Percentiles rank a stretch among this genome's conserved stretches.
Conservation (phyloP, 2,797 vertebrate genomes). For the Protonibea diacanthus region DNA sequence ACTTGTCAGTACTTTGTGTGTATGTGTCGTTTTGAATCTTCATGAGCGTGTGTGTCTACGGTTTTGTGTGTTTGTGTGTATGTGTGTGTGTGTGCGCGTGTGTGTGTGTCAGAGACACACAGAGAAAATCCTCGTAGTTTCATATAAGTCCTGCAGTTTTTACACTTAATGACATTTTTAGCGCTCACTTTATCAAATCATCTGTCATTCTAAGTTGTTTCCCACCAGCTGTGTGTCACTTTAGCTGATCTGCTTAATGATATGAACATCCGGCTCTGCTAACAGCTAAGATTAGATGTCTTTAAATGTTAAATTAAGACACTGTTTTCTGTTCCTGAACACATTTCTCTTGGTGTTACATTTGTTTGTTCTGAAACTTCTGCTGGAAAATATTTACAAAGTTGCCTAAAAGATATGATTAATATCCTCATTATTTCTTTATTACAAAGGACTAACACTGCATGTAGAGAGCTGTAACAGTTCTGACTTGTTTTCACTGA, state of each 20-base stretch:
- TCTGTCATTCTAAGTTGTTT: conserved; percentile 36
- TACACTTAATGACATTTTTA: conserved; percentile 6
- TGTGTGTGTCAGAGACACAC: conserved; percentile 1
- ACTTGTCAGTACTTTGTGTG: conserved; percentile 34
- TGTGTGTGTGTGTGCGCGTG: conserved; percentile 3
- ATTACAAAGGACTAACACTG: conserved; percentile 1
- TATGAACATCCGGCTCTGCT: conserved; percentile 31
- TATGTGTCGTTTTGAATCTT: conserved; percentile 13
- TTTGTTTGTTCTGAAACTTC: not conserved
- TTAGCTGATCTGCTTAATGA: conserved; percentile 38
- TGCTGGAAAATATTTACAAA: not conserved
- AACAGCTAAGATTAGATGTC: conserved; percentile 25
- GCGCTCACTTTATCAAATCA: conserved; percentile 23
- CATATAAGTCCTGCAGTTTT: not conserved
- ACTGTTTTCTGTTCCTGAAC: conserved; percentile 14
- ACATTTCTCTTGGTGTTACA: not conserved
- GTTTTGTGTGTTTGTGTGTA: conserved; percentile 12
- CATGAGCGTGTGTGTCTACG: conserved; percentile 1
- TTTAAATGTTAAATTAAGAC: conserved; percentile 29
- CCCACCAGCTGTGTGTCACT: conserved; percentile 24
- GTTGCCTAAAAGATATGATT: not conserved
- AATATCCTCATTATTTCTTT: not conserved
- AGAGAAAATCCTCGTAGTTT: conserved; percentile 10
- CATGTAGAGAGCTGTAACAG: not conserved
- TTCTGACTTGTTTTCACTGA: conserved; percentile 5